phyloP scores from a whole-genome alignment of 1,140 invertebrate species.

The Zaprionus gabonicus region DNA sequence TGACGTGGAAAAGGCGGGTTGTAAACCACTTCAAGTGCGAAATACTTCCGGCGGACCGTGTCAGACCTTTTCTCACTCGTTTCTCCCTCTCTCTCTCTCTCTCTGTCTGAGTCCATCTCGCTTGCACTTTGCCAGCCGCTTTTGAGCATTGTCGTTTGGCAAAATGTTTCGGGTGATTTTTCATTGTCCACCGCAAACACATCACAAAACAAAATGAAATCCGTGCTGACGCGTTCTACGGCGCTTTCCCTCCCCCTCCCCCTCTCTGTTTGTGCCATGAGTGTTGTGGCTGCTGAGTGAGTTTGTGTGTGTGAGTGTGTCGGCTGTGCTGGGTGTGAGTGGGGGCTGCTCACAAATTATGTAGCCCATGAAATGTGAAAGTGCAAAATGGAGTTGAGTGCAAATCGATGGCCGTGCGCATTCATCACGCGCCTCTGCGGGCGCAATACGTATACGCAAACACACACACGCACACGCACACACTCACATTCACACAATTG shows the following conservation, averaged over 20 bases:
- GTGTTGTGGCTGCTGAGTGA: background rate
- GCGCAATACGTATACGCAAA: slow-evolving; percentile 25
- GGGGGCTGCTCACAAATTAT: slow-evolving; percentile 59
- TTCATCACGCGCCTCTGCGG: slow-evolving; percentile 67
- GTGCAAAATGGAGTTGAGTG: slow-evolving; percentile 80
- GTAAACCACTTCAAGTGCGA: slow-evolving; percentile 62
- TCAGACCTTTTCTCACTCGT: slow-evolving; percentile 10
- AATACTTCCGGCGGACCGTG: slow-evolving; percentile 63
- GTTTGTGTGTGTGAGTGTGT: background rate
- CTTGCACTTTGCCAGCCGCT: slow-evolving; percentile 10
- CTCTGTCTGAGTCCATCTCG: background rate
- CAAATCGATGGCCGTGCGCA: slow-evolving; percentile 77
- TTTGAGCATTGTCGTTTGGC: slow-evolving; percentile 29
- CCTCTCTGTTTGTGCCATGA: background rate
- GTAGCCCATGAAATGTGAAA: slow-evolving; percentile 68
- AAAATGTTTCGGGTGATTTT: slow-evolving; percentile 74
- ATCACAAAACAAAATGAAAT: slow-evolving; percentile 72
- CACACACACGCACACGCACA: background rate
- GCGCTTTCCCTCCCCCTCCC: background rate
- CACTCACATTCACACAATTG: slow-evolving; percentile 19
- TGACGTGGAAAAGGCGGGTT: no score
- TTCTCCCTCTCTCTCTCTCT: background rate
- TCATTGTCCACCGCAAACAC: slow-evolving; percentile 77
- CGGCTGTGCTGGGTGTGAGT: background rate
- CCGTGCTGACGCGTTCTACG: slow-evolving; percentile 52